Base-by-base conservation (phyloP, 1,140 invertebrate genomes). In the Drosophila tristis region DNA sequence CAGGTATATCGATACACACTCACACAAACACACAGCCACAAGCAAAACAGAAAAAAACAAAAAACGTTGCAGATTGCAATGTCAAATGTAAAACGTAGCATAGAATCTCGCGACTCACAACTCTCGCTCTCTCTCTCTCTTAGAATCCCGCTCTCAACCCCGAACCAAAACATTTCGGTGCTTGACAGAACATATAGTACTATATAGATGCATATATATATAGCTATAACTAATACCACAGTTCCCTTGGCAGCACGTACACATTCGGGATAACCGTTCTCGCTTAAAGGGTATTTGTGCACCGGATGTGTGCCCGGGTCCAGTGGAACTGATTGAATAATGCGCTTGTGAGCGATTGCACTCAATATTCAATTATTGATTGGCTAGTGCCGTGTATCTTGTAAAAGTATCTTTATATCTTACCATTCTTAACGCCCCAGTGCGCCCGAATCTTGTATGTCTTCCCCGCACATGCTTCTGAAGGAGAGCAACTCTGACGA, bases 91-190 rank as follows among this genome's bases (percentile, higher is more conserved):
- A 74, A 78, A 77, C 31, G 70, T 86, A 90, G 80, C 48, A 26
- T 79, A 80, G 65, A 63, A 77, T 71, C 82, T 87, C 75, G 71
- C 75, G 71, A 66, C 65, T 89, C 74, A 71, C 82, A 82, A 62
- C 59, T 82, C 48, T 72, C 76, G 49, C 31, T 16, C 39, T 58
- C 39, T 49, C 43, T 39, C 48, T 57, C 58, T 50, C 63, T 51
- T 54, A 48, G 2, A 66, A 13, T 49, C 29, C 61, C 29, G 54
- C 45, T 55, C 31, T 50, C 49, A 66, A 42, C 2, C 8, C 29
- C 29, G 29, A 31, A 31, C 8, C 29, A 9, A 31, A 31, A 9
- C 23, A 47, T 23, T 15, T 49, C 15, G 44, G 59, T 62, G 43
- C 62, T 64, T 47, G 62, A 59, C 62, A 62, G 62, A 44, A 31